Conservation (phyloP, 35 echinoderm and acorn worm species). For the Amphiura filiformis region DNA sequence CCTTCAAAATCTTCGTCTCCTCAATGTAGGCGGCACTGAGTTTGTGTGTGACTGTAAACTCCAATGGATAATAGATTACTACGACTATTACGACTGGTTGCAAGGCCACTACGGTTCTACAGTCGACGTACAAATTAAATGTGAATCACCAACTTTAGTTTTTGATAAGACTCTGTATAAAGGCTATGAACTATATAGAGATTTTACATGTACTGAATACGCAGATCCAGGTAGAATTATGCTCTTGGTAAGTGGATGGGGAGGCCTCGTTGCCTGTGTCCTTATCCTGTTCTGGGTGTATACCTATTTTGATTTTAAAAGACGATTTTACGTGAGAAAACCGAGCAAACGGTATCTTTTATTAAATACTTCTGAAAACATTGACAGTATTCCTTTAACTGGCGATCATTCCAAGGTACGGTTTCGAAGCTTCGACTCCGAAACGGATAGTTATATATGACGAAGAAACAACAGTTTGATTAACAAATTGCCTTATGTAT, state of each 20-base stretch:
- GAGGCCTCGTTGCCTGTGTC: background rate
- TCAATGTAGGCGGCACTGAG: background rate
- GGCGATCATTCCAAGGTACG: background rate
- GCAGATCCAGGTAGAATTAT: background rate
- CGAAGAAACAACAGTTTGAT: background rate
- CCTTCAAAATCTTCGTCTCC: background rate
- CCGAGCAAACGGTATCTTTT: background rate
- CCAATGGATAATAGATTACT: background rate
- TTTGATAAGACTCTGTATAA: background rate
- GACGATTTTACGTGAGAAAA: background rate
- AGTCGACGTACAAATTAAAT: background rate
- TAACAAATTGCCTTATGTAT: no score
- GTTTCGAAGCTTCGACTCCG: background rate
- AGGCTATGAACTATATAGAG: background rate
- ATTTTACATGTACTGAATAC: background rate
- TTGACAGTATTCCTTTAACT: background rate
- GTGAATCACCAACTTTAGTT: background rate
- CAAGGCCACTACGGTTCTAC: background rate
- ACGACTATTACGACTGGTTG: background rate
- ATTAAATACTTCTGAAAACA: background rate
- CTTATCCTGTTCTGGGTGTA: background rate
- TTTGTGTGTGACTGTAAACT: background rate
- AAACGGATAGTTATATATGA: background rate
- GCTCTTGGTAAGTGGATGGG: background rate
- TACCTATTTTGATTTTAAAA: background rate